Evolutionary conservation across 2,113 vertebrate genomes (phyloP).

Genomic region (Zapus hudsonius): DNA sequence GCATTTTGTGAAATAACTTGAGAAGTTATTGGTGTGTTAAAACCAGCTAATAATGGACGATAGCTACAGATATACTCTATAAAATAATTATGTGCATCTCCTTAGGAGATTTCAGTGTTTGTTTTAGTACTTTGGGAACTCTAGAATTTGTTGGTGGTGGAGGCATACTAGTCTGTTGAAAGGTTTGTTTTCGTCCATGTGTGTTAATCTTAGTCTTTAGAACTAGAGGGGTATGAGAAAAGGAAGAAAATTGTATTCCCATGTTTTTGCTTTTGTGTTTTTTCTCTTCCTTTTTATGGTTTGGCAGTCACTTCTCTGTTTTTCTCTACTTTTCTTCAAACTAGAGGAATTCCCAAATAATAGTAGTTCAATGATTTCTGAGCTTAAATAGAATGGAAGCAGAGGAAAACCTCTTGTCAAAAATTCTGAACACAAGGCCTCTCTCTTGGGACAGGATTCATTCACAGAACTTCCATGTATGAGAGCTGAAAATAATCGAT

Average conservation of each 20-base stretch:
- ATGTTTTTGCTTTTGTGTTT: not conserved
- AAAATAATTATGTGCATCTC: not conserved
- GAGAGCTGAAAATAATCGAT: not conserved
- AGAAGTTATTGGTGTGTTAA: not conserved
- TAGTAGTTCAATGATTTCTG: not conserved
- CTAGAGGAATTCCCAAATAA: not conserved
- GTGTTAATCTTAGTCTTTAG: not conserved
- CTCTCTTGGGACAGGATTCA: not conserved
- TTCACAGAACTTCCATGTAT: not conserved
- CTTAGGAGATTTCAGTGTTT: not conserved
- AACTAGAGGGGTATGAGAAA: not conserved
- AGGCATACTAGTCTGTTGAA: not conserved
- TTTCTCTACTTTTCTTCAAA: not conserved
- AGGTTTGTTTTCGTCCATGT: not conserved
- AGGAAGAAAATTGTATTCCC: not conserved
- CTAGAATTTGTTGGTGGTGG: not conserved
- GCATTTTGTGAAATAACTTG: conserved; percentile 27
- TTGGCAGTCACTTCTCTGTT: not conserved
- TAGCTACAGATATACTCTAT: not conserved
- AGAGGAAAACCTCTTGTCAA: not conserved
- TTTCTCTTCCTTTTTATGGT: not conserved
- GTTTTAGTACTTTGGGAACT: not conserved
- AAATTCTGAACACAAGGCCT: not conserved
- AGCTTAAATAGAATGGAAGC: not conserved
- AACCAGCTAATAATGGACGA: not conserved